Base-by-base conservation (phyloP, 2,888 invertebrate genomes). In the Aromia moschata region DNA sequence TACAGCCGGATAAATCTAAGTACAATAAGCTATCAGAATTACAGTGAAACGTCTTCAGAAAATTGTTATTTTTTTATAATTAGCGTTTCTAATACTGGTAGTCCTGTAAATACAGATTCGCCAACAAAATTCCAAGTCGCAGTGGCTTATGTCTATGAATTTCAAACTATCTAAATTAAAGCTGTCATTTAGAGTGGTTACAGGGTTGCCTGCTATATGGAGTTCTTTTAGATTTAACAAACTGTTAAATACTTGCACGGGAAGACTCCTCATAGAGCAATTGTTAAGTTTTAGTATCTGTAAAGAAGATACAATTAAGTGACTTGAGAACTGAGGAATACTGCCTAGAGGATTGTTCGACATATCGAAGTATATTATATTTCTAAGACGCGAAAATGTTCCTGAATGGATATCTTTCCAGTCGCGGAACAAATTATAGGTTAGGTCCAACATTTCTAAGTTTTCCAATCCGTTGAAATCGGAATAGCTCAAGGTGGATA, bases 1-100 rank as follows among this genome's bases (percentile, higher is more conserved):
- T 87, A 72, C 88, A 89, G 63, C 82, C 85, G 0, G 88, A 87
- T 46, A 87, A 77, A 66, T 89, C 88, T 44, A 90, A 74, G 62
- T 79, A 82, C 61, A 79, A 82, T 20, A 89, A 70, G n/a, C 84
- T 84, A 15, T 77, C 77, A 0, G 86, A 86, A 61, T 81, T 78
- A n/a, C 85, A 77, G 75, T 62, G 56, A 43, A 72, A 63, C 56
- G 71, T 75, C 60, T 83, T 83, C 31, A 87, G 72, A 11, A 84
- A 81, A 38, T 83, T 84, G 71, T 92, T 92, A 67, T 86, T 83
- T 2, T n/a, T 86, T 84, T 64, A 92, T 73, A 70, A 84, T 82
- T 11, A 93, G 77, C 40, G 83, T 83, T 56, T 86, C 82, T 62
- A 93, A 77, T 10, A 82, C 80, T 14, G 86, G 85, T 56, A 91